Percentiles rank a stretch among this genome's conserved stretches.
Conservation (phyloP, 2,113 vertebrate genomes). For the Numida meleagris region DNA sequence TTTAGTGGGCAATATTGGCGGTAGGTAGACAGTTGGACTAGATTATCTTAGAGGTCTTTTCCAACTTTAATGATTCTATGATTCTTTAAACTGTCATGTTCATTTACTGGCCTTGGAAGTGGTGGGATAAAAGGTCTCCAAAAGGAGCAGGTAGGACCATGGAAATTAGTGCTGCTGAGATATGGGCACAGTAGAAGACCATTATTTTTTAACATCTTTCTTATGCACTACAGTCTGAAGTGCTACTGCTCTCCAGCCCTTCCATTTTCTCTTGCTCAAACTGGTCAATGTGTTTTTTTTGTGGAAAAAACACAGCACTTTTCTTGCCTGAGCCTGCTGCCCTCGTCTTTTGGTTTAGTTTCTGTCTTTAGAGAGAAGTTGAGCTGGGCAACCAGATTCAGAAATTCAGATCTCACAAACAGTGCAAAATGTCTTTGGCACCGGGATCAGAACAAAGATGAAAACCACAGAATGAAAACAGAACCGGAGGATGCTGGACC, state of each 20-base stretch:
- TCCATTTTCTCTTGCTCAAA: not conserved
- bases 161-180: not conserved
- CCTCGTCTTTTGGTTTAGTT: not conserved
- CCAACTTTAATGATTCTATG: no score
- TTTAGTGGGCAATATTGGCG: no score
- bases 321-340: not conserved
- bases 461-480: conserved; percentile 42
- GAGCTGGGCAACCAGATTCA: conserved; percentile 2
- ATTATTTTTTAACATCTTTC: not conserved
- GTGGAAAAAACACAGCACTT: not conserved
- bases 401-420: conserved; percentile 21
- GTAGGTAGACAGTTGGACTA: no score
- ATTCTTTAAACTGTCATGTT: not conserved
- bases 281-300: not conserved
- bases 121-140: conserved; percentile 1
- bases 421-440: conserved; percentile 26
- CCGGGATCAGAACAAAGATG: not conserved
- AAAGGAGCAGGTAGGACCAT: not conserved
- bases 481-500: not conserved
- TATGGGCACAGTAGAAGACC: not conserved
- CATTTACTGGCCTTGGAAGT: conserved; percentile 27
- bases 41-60: no score
- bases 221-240: fast-evolving
- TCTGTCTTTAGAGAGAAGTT: not conserved
- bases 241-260: not conserved